Percentiles rank a stretch among this genome's conserved stretches.
phyloP scores from a whole-genome alignment of 30 jellyfish, hydroid and myxozoan genomes.

The Cassiopea xamachana region DNA sequence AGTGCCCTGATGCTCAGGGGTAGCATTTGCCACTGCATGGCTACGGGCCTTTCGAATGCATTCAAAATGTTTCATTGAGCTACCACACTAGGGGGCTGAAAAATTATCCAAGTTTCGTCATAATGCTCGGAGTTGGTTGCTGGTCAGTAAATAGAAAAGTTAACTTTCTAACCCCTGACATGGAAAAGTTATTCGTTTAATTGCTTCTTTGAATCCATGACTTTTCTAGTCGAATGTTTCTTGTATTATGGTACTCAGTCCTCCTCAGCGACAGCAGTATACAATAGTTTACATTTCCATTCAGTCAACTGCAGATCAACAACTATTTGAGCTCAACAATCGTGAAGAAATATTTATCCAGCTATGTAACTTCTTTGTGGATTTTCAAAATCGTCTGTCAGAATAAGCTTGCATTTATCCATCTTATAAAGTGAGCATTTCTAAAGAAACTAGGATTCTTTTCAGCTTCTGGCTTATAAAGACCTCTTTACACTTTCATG shows the following conservation, averaged over 20 bases:
- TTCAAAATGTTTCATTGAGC: no score
- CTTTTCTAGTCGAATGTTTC: not conserved
- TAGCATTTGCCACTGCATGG: no score
- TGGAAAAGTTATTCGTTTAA: no score
- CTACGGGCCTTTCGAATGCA: no score
- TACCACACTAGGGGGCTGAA: no score
- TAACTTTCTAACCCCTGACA: no score
- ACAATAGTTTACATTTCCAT: not conserved
- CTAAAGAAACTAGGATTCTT: not conserved
- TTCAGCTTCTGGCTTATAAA: not conserved
- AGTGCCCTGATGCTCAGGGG: no score
- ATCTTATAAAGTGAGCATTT: not conserved
- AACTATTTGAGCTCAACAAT: not conserved
- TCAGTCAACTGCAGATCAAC: not conserved
- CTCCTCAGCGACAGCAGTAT: not conserved
- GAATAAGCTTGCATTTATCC: not conserved
- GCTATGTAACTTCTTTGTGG: not conserved
- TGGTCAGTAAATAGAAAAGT: no score
- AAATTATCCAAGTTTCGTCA: no score
- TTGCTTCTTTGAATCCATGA: not conserved
- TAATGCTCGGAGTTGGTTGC: no score
- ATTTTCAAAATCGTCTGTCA: not conserved
- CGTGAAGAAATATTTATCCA: not conserved
- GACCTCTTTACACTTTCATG: not conserved
- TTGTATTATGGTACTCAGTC: conserved; percentile 2